phyloP scores from a whole-genome alignment of 2,888 invertebrate species.

The Lycophotia porphyrea region DNA sequence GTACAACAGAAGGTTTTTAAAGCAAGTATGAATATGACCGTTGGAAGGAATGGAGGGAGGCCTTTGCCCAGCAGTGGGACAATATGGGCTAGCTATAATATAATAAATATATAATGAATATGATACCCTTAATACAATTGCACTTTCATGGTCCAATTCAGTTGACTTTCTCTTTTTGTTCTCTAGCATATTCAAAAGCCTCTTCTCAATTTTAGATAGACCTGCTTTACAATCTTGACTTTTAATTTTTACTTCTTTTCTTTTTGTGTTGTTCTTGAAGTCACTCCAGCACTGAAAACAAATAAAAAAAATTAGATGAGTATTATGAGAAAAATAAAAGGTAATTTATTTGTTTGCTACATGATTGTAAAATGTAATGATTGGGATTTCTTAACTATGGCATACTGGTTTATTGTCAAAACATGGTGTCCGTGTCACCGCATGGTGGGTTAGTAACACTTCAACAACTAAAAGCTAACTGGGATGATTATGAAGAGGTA shows the following conservation, averaged over 20 bases:
- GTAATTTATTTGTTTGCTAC: neutral
- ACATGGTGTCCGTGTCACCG: too few species aligned
- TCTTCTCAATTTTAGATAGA: slow-evolving; percentile 43
- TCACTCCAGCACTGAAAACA: slow-evolving; percentile 65
- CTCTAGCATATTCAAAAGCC: slow-evolving; percentile 43
- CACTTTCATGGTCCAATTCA: neutral
- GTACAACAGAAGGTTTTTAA: neutral
- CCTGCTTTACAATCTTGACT: slow-evolving; percentile 15
- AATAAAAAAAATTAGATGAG: neutral
- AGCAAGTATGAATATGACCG: neutral
- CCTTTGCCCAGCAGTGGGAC: too few species aligned
- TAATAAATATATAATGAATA: too few species aligned
- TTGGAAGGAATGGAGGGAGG: too few species aligned
- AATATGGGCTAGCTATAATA: too few species aligned
- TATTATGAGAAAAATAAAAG: neutral
- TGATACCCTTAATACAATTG: neutral
- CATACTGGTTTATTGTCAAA: too few species aligned
- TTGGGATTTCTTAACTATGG: neutral
- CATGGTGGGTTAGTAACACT: too few species aligned
- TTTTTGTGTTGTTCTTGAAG: slow-evolving; percentile 63
- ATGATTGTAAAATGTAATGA: too few species aligned
- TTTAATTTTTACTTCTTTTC: slow-evolving; percentile 45
- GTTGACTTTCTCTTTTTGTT: neutral
- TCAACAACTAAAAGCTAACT: neutral
- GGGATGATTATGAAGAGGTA: neutral